phyloP scores from a whole-genome alignment of 2,888 invertebrate genomes.

The Neocrepidodera transversa region DNA sequence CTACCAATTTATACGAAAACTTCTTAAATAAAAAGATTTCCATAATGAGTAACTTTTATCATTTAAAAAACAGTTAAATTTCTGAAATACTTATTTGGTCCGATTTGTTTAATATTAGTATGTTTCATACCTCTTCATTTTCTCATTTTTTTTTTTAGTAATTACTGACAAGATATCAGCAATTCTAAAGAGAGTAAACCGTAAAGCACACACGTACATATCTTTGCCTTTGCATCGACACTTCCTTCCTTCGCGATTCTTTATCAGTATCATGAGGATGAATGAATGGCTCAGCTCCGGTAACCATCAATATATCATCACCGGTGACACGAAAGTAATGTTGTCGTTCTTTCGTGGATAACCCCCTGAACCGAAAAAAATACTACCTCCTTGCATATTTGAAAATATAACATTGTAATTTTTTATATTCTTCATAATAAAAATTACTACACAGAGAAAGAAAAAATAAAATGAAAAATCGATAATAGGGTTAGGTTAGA shows the following conservation, averaged over 20 bases:
- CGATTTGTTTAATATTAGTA: too few relatives aligned
- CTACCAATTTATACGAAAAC: too few relatives aligned
- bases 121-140: not conserved
- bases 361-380: conserved; percentile 20
- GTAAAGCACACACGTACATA: conserved; percentile 21
- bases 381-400: not conserved
- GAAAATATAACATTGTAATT: too few relatives aligned
- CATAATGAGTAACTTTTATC: too few relatives aligned
- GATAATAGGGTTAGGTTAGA: too few relatives aligned
- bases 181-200: conserved; percentile 25
- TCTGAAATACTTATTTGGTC: too few relatives aligned
- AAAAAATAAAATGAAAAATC: too few relatives aligned
- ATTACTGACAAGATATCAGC: conserved; percentile 20
- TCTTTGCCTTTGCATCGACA: conserved; percentile 45
- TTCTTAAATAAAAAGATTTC: too few relatives aligned
- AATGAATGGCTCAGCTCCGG: conserved; percentile 50
- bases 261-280: conserved; percentile 47
- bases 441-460: too few relatives aligned
- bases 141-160: conserved; percentile 12
- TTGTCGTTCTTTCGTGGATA: conserved; percentile 38
- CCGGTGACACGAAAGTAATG: conserved; percentile 47
- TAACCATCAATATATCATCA: conserved; percentile 49
- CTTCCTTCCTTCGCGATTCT: conserved; percentile 46
- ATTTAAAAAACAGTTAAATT: not conserved
- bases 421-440: too few relatives aligned